Evolutionary conservation across 2,797 vertebrate species (phyloP), one percentile per base, ranked within the genome.

Genomic region (Furcifer pardalis): DNA sequence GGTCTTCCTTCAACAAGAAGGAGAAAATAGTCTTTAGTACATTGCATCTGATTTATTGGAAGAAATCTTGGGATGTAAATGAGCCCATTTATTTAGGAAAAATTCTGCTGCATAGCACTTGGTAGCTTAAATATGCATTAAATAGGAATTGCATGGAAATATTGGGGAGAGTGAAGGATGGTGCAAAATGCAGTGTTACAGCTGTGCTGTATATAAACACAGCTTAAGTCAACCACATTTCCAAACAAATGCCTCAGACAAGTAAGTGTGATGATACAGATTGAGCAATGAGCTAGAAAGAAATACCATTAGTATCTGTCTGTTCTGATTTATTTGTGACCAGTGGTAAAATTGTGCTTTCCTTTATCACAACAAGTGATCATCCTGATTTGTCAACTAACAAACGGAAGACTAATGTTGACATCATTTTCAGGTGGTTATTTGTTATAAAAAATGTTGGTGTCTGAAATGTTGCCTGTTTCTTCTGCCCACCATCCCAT

Each of bases 301-400:
- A 42, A 62, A 77, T 3, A 1, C 10, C 75, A 85, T 82, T 37
- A 73, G 13, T 84, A 59, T 80, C 59, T 66, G 25, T 66, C 30
- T 44, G 13, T 30, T 78, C n/a, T 42, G 27, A 3, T 77, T 40
- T 66, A 37, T 62, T 37, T 60, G 40, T 71, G 35, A 30, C 32
- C 27, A 15, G 12, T 60, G 40, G 13, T 35, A 77, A 2, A 8
- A 52, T 49, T 77, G 84, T 77, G 27, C 85, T 87, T 37, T 88
- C 84, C 66, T 89, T 83, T 77, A 83, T 85, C 74, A 76, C 83
- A 82, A 82, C 87, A 77, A 81, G 60, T 85, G 63, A 81, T 1
- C 2, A 9, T 56, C 5, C 49, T 87, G 86, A 75, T 84, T 82
- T 63, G 82, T 81, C 1, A 4, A 23, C 49, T 68, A 42, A 75